Percentiles rank a stretch among this genome's conserved stretches.
Conservation (phyloP, 1,140 invertebrate genomes). For the Orussus abietinus region DNA sequence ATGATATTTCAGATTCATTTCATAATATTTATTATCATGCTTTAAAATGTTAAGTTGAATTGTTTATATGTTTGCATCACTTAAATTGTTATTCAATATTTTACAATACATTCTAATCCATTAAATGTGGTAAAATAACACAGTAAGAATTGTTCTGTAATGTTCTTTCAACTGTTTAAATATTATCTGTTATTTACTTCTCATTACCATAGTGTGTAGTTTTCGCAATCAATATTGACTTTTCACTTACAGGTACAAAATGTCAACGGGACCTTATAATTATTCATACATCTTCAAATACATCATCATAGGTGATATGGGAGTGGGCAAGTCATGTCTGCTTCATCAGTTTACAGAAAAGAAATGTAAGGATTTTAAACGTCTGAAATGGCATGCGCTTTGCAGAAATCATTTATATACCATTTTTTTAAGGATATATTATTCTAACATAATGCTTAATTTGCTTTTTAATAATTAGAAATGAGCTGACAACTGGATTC, state of each 20-base stretch:
- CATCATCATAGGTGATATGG: conserved; percentile 98
- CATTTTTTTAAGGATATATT: conserved; percentile 7
- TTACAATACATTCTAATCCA: too few relatives aligned
- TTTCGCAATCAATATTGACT: too few relatives aligned
- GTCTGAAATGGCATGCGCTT: neutral
- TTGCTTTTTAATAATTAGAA: conserved; percentile 5
- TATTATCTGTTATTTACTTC: too few relatives aligned
- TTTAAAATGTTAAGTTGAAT: too few relatives aligned
- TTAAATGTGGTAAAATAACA: too few relatives aligned
- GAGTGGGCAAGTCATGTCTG: conserved; percentile 96
- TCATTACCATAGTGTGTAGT: too few relatives aligned
- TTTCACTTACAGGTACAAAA: conserved; percentile 51
- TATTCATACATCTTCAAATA: conserved; percentile 99
- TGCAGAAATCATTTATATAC: conserved; percentile 4
- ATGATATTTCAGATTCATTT: too few relatives aligned
- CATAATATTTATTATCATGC: too few relatives aligned
- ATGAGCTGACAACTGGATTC: neutral
- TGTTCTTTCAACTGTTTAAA: too few relatives aligned
- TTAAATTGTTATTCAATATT: too few relatives aligned
- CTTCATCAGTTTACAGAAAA: conserved; percentile 99
- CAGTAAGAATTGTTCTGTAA: too few relatives aligned
- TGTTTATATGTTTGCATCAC: too few relatives aligned
- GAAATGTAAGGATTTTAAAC: conserved; percentile 81
- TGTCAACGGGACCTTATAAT: conserved; percentile 94
- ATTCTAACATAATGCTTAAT: conserved; percentile 8